Evolutionary conservation across 2,797 vertebrate genomes (phyloP).

Genomic region (Linurgus olivaceus): DNA sequence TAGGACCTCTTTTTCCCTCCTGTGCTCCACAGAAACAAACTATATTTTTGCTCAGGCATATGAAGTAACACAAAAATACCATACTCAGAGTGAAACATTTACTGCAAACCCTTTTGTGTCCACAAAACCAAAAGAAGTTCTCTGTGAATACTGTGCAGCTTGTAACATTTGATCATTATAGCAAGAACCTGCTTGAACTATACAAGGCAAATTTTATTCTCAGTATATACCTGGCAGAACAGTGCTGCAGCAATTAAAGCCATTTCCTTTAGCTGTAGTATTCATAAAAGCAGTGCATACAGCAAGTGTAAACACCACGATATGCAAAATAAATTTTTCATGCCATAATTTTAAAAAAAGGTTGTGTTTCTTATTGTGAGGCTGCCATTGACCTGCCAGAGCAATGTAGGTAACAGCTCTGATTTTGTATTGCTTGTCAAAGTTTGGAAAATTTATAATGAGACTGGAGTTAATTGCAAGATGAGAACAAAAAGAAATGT

Average conservation of each 20-base stretch:
- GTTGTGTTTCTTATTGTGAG: not conserved
- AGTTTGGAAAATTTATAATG: not conserved
- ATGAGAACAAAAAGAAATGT: not conserved
- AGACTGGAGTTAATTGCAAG: not conserved
- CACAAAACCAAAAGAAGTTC: not conserved
- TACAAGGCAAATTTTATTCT: not conserved
- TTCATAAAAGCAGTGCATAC: not conserved
- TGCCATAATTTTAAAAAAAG: not conserved
- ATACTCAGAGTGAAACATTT: not conserved
- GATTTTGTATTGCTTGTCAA: not conserved
- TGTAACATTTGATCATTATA: not conserved
- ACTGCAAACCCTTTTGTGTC: not conserved
- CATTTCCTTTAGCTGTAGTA: not conserved
- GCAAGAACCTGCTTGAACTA: not conserved
- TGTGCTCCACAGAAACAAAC: not conserved
- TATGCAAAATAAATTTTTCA: not conserved
- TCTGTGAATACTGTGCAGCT: not conserved
- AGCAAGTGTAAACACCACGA: not conserved
- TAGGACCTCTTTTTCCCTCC: not conserved
- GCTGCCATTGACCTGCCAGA: not conserved
- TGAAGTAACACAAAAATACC: not conserved
- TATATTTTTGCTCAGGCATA: not conserved
- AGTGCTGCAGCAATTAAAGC: not conserved
- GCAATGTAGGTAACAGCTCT: not conserved
- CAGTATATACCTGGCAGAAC: not conserved